Percentiles rank a stretch among this genome's conserved stretches.
phyloP scores from a whole-genome alignment of 2,888 invertebrate species.

The Polymixis lichenea region DNA sequence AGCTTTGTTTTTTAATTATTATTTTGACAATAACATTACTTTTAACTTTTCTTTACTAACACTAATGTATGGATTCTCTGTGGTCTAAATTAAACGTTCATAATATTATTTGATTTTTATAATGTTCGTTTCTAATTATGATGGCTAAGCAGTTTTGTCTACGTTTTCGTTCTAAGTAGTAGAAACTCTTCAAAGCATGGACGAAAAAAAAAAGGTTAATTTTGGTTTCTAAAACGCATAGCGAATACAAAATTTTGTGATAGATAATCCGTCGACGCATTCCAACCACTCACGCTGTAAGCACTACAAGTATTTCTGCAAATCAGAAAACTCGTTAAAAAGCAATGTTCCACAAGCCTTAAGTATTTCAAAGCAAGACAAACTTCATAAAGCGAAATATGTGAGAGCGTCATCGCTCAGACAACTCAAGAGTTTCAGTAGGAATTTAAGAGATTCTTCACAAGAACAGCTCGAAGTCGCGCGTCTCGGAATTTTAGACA shows the following conservation, averaged over 20 bases:
- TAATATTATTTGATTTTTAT: neutral
- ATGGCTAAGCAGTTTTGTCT: neutral
- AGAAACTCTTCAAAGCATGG: neutral
- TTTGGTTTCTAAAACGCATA: neutral
- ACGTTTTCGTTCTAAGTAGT: neutral
- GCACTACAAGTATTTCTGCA: constrained; percentile 58
- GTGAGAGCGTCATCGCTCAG: constrained; percentile 77
- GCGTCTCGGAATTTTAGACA: constrained; percentile 26
- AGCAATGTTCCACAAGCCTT: constrained; percentile 69
- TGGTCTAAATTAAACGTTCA: neutral
- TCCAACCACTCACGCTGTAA: constrained; percentile 5
- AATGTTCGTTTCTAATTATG: too few relatives aligned
- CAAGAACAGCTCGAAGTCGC: constrained; percentile 30
- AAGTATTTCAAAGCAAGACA: constrained; percentile 68
- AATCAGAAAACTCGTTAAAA: constrained; percentile 73
- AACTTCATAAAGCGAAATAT: constrained; percentile 79
- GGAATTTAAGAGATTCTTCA: constrained; percentile 63
- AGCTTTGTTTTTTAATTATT: neutral
- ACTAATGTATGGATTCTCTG: neutral
- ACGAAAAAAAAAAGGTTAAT: neutral
- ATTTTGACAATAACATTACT: neutral
- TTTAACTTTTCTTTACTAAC: neutral
- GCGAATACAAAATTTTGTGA: neutral
- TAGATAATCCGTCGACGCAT: constrained; percentile 9
- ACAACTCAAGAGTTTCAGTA: constrained; percentile 73